Base-by-base conservation (phyloP, 2,797 vertebrate species). In the Enteromius afrohamiltoni region DNA sequence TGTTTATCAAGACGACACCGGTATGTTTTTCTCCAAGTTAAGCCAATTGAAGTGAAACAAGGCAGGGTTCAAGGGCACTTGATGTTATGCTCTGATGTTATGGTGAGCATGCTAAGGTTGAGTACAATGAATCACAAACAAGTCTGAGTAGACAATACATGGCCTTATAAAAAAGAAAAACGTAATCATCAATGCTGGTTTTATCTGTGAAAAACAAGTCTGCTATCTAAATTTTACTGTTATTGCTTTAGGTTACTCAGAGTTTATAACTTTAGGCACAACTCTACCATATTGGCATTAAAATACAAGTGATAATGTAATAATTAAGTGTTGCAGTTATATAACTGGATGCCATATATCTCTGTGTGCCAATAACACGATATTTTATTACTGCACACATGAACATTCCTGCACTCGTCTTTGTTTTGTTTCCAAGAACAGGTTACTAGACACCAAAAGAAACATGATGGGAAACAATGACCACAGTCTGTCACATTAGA, bases 121-220 rank as follows among this genome's bases (percentile, higher is more conserved):
- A 19, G 14, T 70, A 62, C 29, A 7, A 65, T 5, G 7, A 31
- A 16, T 55, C 31, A n/a, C 71, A 83, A 82, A 83, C 75, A 83
- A 69, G 29, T 21, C 42, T 37, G 53, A 78, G 69, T 62, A 71
- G 75, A 78, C 40, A 34, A 78, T 37, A 62, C 65, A 71, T 16
- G 82, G 42, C 65, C 82, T 70, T 62, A 26, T 2, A 47, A 29
- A 77, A 69, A 60, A 16, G 9, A 26, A 58, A 69, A 31, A 13
- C 8, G 4, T 37, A 45, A 60, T 8, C 5, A 2, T 23, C 23
- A 68, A 17, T 69, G 19, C 21, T 21, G 16, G 64, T n/a, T 83
- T 83, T 83, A 70, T 71, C 75, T 34, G 19, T 70, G 26, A 6
- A 77, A 77, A 71, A 83, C 40, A 83, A 49, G 53, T 60, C 29